These are phyloP conservation scores for Eupithecia abbreviata DNA, from an alignment of 2,888 invertebrate genomes.

Conservation along the genomic window DNA sequence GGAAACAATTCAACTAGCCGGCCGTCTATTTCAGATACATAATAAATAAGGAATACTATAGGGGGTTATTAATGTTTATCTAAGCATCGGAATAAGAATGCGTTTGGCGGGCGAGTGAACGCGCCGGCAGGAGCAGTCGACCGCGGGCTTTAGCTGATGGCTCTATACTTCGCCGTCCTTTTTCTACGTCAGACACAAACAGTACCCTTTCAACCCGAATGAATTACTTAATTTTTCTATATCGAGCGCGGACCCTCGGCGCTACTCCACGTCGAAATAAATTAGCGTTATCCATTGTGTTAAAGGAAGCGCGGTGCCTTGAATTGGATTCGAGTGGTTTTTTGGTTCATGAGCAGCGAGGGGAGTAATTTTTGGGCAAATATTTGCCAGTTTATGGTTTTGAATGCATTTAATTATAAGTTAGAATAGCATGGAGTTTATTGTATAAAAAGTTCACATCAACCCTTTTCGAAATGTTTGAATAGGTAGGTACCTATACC, in stretches of 20 bases:
- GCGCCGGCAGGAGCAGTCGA: slow-evolving; percentile 66
- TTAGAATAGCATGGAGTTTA: slow-evolving; percentile 23
- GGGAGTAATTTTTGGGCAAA: slow-evolving; percentile 59
- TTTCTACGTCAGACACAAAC: slow-evolving; percentile 78
- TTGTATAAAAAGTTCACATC: slow-evolving; percentile 17
- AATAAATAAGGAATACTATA: slow-evolving; percentile 58
- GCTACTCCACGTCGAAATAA: slow-evolving; percentile 73
- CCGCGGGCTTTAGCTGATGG: slow-evolving; percentile 73
- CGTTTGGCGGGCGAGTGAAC: slow-evolving; percentile 63
- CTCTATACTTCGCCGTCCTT: slow-evolving; percentile 64
- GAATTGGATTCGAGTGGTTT: slow-evolving; percentile 65
- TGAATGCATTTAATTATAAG: slow-evolving; percentile 39
- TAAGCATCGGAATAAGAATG: slow-evolving; percentile 79
- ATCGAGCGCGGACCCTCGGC: slow-evolving; percentile 66
- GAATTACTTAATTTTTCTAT: slow-evolving; percentile 82
- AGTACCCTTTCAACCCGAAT: slow-evolving; percentile 79
- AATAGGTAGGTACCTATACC: slow-evolving; percentile 6
- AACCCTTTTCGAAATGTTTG: slow-evolving; percentile 7
- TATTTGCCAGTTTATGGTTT: slow-evolving; percentile 51
- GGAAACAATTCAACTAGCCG: slow-evolving; percentile 77
- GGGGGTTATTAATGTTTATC: slow-evolving; percentile 79
- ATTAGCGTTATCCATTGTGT: slow-evolving; percentile 72
- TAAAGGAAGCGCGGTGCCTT: slow-evolving; percentile 59
- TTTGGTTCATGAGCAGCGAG: slow-evolving; percentile 57
- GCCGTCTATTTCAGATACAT: slow-evolving; percentile 65